Conservation (phyloP, 2,797 vertebrate genomes). For the Helarctos malayanus region DNA sequence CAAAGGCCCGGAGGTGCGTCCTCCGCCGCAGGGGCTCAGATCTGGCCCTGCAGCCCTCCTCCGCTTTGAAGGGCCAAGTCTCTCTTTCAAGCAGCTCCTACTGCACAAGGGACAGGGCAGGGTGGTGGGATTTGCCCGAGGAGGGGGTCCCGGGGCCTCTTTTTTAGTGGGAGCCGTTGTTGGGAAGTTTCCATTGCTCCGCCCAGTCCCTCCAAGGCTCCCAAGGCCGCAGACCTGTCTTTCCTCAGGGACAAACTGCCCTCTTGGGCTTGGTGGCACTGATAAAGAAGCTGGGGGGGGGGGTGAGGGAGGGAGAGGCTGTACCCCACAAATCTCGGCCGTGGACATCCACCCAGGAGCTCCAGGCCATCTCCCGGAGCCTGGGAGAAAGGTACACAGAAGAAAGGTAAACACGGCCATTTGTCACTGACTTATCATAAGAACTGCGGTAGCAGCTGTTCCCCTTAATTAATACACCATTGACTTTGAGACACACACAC, state of each 20-base stretch:
- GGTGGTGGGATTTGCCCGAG: background rate
- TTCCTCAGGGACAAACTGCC: background rate
- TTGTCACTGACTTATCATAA: conserved; percentile 72
- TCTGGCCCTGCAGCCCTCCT: background rate
- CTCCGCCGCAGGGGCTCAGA: background rate
- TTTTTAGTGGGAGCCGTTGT: background rate
- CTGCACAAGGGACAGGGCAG: background rate
- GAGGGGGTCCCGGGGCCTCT: background rate
- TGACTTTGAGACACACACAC: conserved; percentile 73
- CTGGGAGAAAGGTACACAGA: conserved; percentile 58
- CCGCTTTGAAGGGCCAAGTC: background rate
- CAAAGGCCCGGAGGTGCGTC: background rate
- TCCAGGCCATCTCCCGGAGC: background rate
- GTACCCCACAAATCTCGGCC: conserved; percentile 52
- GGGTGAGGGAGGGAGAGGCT: background rate
- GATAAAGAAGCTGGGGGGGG: background rate
- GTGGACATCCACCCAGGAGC: background rate
- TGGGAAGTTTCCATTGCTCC: background rate
- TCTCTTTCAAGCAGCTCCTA: background rate
- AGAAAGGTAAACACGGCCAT: conserved; percentile 63
- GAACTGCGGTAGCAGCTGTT: conserved; percentile 70
- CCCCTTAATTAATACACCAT: conserved; percentile 76
- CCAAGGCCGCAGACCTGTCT: background rate
- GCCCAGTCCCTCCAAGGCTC: background rate
- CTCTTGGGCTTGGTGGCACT: background rate